Conservation (phyloP, 2,113 vertebrate genomes). For the Zootoca vivipara region DNA sequence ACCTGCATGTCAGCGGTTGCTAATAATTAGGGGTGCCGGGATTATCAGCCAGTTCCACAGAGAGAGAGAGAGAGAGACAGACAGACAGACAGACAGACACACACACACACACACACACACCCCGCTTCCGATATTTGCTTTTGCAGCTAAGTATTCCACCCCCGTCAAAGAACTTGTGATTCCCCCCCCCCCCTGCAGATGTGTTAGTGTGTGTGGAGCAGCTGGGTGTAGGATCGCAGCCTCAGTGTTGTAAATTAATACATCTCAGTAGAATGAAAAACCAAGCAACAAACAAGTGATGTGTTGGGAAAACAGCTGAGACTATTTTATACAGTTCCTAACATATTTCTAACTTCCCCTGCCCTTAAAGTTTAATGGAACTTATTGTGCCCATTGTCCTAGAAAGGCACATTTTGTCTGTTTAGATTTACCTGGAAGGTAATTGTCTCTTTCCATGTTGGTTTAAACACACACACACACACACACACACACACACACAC, state of each 20-base stretch:
- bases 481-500: not conserved
- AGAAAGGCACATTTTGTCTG: not conserved
- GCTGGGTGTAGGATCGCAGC: not conserved
- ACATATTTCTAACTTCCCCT: not conserved
- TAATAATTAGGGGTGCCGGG: not conserved
- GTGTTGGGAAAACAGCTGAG: not conserved
- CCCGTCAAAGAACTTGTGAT: not conserved
- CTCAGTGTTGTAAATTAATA: not conserved
- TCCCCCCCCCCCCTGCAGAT: no score
- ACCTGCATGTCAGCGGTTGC: not conserved
- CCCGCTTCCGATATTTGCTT: not conserved
- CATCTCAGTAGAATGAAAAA: not conserved
- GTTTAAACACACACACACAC: not conserved
- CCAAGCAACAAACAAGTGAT: not conserved
- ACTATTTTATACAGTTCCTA: not conserved
- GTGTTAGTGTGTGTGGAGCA: no score
- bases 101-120: not conserved
- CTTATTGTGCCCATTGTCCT: not conserved
- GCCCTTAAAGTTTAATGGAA: not conserved
- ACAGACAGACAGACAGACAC: no score
- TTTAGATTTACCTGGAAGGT: not conserved
- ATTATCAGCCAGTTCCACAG: not conserved
- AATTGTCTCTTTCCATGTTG: not conserved
- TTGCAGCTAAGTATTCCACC: not conserved
- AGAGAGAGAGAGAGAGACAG: no score